Conservation (phyloP, 2,888 invertebrate species). For the Corbicula japonica region DNA sequence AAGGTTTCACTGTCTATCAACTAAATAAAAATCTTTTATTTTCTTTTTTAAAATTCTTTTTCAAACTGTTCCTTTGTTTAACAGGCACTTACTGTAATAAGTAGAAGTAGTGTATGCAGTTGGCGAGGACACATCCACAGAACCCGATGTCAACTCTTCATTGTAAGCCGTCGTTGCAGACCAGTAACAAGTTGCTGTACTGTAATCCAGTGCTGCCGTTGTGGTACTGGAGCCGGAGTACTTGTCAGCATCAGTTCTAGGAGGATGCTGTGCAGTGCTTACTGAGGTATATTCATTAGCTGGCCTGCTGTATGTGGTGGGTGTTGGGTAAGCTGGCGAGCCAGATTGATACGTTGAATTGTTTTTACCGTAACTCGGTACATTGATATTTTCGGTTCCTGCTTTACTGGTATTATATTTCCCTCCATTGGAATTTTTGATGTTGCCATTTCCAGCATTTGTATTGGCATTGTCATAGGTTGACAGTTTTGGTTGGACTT, state of each 20-base stretch:
- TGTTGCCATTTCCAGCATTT: not conserved
- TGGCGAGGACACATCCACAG: too few relatives aligned
- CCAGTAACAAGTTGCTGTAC: too few relatives aligned
- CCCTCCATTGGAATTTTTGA: not conserved
- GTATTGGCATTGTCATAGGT: not conserved
- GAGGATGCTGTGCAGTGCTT: too few relatives aligned
- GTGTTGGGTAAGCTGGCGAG: not conserved
- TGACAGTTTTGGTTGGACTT: slow-evolving; percentile 4
- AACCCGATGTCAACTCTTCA: too few relatives aligned
- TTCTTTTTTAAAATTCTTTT: too few relatives aligned
- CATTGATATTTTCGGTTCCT: not conserved
- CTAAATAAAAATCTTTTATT: too few relatives aligned
- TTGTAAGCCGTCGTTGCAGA: too few relatives aligned
- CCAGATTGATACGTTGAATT: not conserved
- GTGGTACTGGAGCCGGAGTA: not conserved
- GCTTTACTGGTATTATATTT: not conserved
- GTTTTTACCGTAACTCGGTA: not conserved
- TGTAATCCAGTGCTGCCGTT: not conserved
- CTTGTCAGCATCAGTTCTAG: not conserved
- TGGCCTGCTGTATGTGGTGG: not conserved
- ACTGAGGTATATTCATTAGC: too few relatives aligned
- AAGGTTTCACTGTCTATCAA: too few relatives aligned
- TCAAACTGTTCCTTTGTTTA: too few relatives aligned
- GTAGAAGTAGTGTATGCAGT: too few relatives aligned
- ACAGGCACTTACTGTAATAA: too few relatives aligned